Evolutionary conservation across 2,888 invertebrate genomes (phyloP).

Genomic region (Leptinotarsa haldemani): DNA sequence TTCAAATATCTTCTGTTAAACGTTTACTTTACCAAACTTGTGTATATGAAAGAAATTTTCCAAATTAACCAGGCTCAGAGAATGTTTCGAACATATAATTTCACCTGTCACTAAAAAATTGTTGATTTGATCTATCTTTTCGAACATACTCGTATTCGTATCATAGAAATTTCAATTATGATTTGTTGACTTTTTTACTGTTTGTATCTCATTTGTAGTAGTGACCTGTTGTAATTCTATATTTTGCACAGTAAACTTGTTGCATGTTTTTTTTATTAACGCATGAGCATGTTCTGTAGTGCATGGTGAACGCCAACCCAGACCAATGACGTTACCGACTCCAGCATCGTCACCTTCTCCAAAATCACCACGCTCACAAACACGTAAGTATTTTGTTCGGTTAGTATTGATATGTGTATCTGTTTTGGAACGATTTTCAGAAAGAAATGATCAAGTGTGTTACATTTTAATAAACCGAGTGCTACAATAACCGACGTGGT

Average conservation of each 20-base stretch:
- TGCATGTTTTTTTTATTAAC: slow-evolving; percentile 52
- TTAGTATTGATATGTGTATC: slow-evolving; percentile 1
- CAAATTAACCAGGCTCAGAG: too few relatives aligned
- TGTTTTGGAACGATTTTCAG: not conserved
- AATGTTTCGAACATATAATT: too few relatives aligned
- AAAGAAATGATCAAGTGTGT: slow-evolving; percentile 5
- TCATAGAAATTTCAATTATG: too few relatives aligned
- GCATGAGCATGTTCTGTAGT: slow-evolving; percentile 64
- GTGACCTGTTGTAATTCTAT: not conserved
- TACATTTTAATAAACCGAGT: too few relatives aligned
- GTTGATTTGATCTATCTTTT: too few relatives aligned
- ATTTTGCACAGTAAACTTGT: slow-evolving; percentile 36
- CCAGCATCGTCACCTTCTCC: slow-evolving; percentile 41
- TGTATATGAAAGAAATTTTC: too few relatives aligned
- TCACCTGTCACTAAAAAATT: too few relatives aligned
- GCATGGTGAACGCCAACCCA: slow-evolving; percentile 59
- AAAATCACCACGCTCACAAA: slow-evolving; percentile 53
- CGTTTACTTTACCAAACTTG: too few relatives aligned
- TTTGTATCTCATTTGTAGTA: not conserved
- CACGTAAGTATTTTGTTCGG: slow-evolving; percentile 51
- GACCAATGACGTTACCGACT: slow-evolving; percentile 50
- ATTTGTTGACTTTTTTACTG: too few relatives aligned
- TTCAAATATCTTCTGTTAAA: too few relatives aligned
- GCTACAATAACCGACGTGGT: too few relatives aligned
- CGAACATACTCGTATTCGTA: too few relatives aligned